These are phyloP conservation scores for Jordanella pulchra DNA, from an alignment of 2,797 vertebrate species.

Conservation along the genomic window DNA sequence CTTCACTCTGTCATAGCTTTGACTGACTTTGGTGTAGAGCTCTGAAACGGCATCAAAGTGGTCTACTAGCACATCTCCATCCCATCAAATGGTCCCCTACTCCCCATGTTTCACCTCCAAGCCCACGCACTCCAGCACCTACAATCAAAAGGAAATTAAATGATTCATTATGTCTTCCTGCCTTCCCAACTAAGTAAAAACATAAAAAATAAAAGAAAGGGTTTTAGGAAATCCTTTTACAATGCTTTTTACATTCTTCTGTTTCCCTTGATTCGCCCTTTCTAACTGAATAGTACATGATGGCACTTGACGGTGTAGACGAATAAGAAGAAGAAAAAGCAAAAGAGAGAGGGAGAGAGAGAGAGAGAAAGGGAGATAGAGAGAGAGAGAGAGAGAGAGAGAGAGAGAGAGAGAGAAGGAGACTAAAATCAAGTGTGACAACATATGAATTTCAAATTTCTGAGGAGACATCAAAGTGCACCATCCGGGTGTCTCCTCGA, in stretches of 20 bases:
- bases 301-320: constrained; percentile 65
- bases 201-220: constrained; percentile 78
- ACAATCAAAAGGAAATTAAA: constrained; percentile 82
- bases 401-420: constrained; percentile 40
- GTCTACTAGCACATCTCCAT: constrained; percentile 49
- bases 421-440: constrained; percentile 85
- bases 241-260: constrained; percentile 60
- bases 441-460: constrained; percentile 89
- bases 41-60: constrained; percentile 79
- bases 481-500: constrained; percentile 81
- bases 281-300: constrained; percentile 80
- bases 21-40: constrained; percentile 62
- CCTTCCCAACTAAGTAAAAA: constrained; percentile 73
- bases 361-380: constrained; percentile 55
- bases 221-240: constrained; percentile 68
- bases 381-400: too few relatives aligned
- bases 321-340: constrained; percentile 50
- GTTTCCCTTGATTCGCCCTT: constrained; percentile 50
- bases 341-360: constrained; percentile 42
- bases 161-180: constrained; percentile 78
- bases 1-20: constrained; percentile 64
- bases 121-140: constrained; percentile 67
- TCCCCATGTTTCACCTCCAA: constrained; percentile 65
- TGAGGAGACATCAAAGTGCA: constrained; percentile 83
- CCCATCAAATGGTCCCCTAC: constrained; percentile 53